Conservation (phyloP, 2,113 vertebrate species). For the Drymodes brunneopygia region DNA sequence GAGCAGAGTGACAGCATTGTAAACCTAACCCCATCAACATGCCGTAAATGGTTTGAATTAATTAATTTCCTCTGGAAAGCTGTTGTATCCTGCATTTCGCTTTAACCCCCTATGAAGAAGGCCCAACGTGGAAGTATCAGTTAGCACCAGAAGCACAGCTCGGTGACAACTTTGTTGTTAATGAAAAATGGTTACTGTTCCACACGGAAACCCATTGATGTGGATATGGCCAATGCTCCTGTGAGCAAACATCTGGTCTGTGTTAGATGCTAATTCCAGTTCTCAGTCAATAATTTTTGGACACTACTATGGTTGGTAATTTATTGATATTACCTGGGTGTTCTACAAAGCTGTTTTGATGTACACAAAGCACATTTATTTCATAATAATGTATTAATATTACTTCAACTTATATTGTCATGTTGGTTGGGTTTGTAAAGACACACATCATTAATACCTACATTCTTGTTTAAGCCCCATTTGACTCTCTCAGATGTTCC, state of each 20-base stretch:
- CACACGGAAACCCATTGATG: conserved; percentile 78
- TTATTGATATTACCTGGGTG: conserved; percentile 25
- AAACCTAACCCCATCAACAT: conserved; percentile 57
- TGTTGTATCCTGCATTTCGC: conserved; percentile 73
- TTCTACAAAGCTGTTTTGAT: conserved; percentile 21
- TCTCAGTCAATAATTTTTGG: conserved; percentile 68
- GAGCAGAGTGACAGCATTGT: conserved; percentile 44
- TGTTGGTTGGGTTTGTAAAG: background rate
- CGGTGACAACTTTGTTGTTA: conserved; percentile 74
- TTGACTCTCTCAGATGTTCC: background rate
- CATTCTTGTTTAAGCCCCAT: background rate
- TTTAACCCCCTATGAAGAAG: conserved; percentile 65
- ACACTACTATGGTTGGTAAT: conserved; percentile 51
- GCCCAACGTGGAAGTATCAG: conserved; percentile 71
- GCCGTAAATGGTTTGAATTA: conserved; percentile 73
- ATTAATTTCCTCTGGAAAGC: conserved; percentile 83
- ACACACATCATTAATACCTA: background rate
- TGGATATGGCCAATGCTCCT: conserved; percentile 72
- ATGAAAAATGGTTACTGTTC: conserved; percentile 84
- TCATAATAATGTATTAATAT: background rate
- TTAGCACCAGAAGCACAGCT: conserved; percentile 67
- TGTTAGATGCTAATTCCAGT: conserved; percentile 75
- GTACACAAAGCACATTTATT: background rate
- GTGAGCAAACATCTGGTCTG: conserved; percentile 80
- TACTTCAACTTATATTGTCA: background rate